These are phyloP conservation scores for Zoanthus sansibaricus DNA, from an alignment of 92 coral and sea anemone species.

Conservation along the genomic window DNA sequence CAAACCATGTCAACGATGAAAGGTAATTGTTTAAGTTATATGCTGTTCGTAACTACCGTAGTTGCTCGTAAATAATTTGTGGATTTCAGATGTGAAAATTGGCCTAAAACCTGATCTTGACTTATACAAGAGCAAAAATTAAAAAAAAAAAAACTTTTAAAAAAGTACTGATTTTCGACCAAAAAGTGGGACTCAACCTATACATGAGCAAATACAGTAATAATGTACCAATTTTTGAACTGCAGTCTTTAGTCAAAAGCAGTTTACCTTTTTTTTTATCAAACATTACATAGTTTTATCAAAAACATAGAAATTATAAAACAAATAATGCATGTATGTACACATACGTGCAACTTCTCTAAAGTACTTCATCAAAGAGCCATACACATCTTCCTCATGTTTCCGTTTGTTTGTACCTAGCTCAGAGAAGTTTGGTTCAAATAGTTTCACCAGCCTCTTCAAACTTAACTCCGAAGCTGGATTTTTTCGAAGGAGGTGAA, in stretches of 20 bases:
- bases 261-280: conserved; percentile 2
- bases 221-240: neutral
- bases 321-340: neutral
- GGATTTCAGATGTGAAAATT: neutral
- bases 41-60: neutral
- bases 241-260: conserved; percentile 10
- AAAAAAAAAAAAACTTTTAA: too few species aligned
- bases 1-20: neutral
- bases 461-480: conserved; percentile 7
- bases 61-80: neutral
- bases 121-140: neutral
- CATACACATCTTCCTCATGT: conserved; percentile 28
- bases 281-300: too few species aligned
- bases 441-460: conserved; percentile 14
- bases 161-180: neutral
- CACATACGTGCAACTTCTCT: conserved; percentile 27
- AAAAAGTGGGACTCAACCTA: neutral
- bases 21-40: neutral
- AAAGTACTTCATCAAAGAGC: conserved; percentile 22
- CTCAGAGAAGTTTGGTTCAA: conserved; percentile 28
- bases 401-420: conserved; percentile 17
- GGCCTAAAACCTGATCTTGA: neutral
- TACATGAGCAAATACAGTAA: neutral
- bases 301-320: neutral
- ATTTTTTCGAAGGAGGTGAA: conserved; percentile 12